A percentile compares a stretch with the other conserved stretches of the same genome.
phyloP scores from a whole-genome alignment of 1,140 invertebrate species.

The Grapholita molesta region DNA sequence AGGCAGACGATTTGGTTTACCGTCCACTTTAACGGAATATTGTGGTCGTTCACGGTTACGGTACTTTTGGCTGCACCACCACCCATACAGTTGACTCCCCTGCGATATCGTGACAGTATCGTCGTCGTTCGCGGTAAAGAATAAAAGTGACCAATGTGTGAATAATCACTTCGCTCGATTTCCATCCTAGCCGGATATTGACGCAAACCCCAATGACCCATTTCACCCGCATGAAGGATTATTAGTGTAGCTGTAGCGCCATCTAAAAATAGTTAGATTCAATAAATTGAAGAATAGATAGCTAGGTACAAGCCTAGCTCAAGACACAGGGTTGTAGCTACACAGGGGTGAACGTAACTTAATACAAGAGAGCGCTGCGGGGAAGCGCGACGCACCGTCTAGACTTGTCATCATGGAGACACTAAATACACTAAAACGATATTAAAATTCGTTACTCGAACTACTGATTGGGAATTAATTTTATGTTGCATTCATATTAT shows the following conservation, averaged over 20 bases:
- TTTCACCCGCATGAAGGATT: neutral
- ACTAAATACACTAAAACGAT: neutral
- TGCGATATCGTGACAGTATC: no score
- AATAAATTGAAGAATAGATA: neutral
- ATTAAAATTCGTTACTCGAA: neutral
- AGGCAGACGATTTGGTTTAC: no score
- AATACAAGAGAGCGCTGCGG: neutral
- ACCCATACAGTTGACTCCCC: no score
- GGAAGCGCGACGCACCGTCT: neutral
- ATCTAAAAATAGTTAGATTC: no score
- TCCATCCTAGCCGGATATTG: conserved; percentile 22
- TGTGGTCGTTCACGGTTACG: no score
- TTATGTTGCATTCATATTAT: neutral
- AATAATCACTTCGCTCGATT: conserved; percentile 35
- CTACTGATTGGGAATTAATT: neutral
- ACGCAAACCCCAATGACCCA: neutral
- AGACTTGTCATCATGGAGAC: neutral
- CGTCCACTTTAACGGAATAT: no score
- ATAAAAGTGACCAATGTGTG: conserved; percentile 22
- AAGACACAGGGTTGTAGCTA: neutral
- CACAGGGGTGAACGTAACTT: neutral
- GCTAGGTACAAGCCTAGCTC: neutral
- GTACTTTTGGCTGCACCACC: no score
- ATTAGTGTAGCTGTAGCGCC: neutral
- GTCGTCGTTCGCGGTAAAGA: no score